Percentiles rank a stretch among this genome's conserved stretches.
Conservation (phyloP, 2,797 vertebrate species). For the Threskiornis aethiopicus region DNA sequence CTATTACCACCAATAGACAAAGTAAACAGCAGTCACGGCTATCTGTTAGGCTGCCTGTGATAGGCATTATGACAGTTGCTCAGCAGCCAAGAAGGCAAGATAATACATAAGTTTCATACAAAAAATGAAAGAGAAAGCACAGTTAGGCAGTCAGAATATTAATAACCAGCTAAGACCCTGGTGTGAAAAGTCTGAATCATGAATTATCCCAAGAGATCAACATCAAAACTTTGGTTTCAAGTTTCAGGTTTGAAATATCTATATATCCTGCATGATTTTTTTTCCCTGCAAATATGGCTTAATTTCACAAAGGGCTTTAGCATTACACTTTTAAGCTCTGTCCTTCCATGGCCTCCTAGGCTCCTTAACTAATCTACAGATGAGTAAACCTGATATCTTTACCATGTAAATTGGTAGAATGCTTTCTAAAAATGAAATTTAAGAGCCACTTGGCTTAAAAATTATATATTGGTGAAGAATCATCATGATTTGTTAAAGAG, state of each 20-base stretch:
- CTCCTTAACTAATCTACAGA: background rate
- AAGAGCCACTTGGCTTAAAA: background rate
- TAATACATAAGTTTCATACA: background rate
- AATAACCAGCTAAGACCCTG: background rate
- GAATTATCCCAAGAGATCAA: background rate
- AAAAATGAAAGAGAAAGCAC: background rate
- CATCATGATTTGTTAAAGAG: background rate
- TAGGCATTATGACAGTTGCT: background rate
- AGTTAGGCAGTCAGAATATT: background rate
- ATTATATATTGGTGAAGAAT: background rate
- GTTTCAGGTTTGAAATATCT: background rate
- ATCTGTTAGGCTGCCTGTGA: background rate
- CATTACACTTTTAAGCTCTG: background rate
- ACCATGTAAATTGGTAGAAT: background rate
- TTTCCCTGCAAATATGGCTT: background rate
- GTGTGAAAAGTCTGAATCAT: background rate
- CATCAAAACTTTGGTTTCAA: background rate
- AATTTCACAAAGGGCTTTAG: background rate
- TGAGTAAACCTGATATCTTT: background rate
- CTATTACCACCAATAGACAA: background rate
- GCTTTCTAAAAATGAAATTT: background rate
- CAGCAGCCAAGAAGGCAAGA: constrained; percentile 8
- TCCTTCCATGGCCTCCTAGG: background rate
- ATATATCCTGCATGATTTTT: background rate
- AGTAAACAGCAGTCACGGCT: background rate